Percentiles rank a stretch among this genome's conserved stretches.
phyloP scores from a whole-genome alignment of 2,888 invertebrate species.

The Catotricha subobsoleta region DNA sequence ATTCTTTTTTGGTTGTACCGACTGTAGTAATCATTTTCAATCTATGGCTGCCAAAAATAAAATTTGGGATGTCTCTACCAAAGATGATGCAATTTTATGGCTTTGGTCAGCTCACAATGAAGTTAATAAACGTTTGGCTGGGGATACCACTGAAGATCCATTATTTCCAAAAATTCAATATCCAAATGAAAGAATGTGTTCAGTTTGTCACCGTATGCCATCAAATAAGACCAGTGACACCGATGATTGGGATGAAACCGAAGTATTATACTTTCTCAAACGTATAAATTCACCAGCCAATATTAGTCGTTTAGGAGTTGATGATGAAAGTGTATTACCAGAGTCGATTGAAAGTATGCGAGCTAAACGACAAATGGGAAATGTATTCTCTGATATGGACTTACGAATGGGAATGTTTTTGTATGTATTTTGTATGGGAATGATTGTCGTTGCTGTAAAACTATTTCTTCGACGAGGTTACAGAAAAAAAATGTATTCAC shows the following conservation, averaged over 20 bases:
- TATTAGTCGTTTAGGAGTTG: slow-evolving; percentile 21
- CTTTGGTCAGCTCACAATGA: slow-evolving; percentile 88
- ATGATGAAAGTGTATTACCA: slow-evolving; percentile 18
- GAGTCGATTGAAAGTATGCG: slow-evolving; percentile 18
- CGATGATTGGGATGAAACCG: slow-evolving; percentile 22
- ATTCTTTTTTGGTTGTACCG: slow-evolving; percentile 83
- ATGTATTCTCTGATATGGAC: slow-evolving; percentile 34
- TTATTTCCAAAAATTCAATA: slow-evolving; percentile 76
- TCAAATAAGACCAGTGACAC: slow-evolving; percentile 9
- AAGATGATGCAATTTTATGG: slow-evolving; percentile 72
- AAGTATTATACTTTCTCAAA: slow-evolving; percentile 23
- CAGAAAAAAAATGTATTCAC: slow-evolving; percentile 56
- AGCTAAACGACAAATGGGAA: slow-evolving; percentile 20
- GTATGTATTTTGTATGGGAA: slow-evolving; percentile 53
- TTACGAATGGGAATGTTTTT: slow-evolving; percentile 59
- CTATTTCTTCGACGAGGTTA: slow-evolving; percentile 52
- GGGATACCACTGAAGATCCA: slow-evolving; percentile 81
- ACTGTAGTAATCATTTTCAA: slow-evolving; percentile 79
- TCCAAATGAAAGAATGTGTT: slow-evolving; percentile 51
- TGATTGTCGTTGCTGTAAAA: slow-evolving; percentile 56
- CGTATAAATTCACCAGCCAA: slow-evolving; percentile 23
- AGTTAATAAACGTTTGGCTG: slow-evolving; percentile 73
- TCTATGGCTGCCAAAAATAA: slow-evolving; percentile 59
- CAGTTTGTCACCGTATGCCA: slow-evolving; percentile 33
- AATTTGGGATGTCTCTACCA: slow-evolving; percentile 46